Evolutionary conservation across 2,113 vertebrate species (phyloP).

Genomic region (Cheirogaleus medius): DNA sequence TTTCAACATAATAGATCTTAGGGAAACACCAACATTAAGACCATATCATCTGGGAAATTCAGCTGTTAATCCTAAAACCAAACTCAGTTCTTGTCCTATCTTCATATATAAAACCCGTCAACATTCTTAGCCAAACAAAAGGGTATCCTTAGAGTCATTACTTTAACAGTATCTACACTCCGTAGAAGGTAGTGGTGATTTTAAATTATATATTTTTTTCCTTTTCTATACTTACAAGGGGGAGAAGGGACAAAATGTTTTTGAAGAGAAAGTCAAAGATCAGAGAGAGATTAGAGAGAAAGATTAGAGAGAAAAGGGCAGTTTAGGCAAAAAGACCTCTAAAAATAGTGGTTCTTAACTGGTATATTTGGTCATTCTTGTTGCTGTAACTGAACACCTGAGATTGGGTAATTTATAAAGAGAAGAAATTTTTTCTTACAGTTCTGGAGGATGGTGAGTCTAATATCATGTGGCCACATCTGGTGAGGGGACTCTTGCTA

Average conservation of each 20-base stretch:
- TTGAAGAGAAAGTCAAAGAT: not conserved
- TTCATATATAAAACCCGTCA: not conserved
- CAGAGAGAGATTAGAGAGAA: too few species aligned
- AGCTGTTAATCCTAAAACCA: not conserved
- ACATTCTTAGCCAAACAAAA: not conserved
- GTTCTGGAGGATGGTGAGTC: not conserved
- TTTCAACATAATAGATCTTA: not conserved
- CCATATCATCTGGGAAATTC: not conserved
- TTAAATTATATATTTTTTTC: not conserved
- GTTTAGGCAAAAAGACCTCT: not conserved
- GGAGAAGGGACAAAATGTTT: not conserved
- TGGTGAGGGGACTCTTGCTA: not conserved
- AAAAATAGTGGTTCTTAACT: constrained; percentile 1
- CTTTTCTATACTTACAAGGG: not conserved
- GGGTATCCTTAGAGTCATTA: not conserved
- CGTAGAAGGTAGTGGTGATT: not conserved
- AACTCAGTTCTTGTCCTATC: not conserved
- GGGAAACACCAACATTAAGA: not conserved
- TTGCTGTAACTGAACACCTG: not conserved
- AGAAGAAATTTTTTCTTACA: not conserved
- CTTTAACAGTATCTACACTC: not conserved
- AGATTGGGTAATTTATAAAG: not conserved
- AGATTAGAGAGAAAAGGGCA: not conserved
- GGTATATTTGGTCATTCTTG: not conserved
- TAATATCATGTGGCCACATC: not conserved